Conservation (phyloP, 2,888 invertebrate genomes). For the Tachina lurida region DNA sequence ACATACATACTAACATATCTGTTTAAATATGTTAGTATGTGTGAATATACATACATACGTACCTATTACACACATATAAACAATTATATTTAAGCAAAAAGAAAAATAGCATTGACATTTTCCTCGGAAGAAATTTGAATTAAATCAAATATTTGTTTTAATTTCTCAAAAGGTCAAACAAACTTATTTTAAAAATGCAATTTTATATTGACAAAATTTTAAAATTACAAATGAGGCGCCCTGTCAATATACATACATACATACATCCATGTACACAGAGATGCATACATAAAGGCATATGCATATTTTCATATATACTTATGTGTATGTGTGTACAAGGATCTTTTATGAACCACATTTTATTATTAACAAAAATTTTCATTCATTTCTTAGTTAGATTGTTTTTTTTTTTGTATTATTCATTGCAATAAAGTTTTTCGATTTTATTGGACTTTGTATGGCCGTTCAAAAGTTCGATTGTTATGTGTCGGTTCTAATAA, state of each 20-base stretch:
- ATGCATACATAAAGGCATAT: neutral
- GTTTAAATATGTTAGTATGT: no score
- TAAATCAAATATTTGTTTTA: neutral
- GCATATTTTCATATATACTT: neutral
- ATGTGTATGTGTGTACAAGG: conserved; percentile 15
- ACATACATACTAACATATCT: no score
- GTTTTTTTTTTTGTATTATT: conserved; percentile 46
- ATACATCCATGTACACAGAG: neutral
- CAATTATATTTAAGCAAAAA: no score
- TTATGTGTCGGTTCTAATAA: conserved; percentile 35
- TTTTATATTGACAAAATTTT: conserved; percentile 25
- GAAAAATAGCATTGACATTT: neutral
- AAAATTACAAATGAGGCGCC: conserved; percentile 41
- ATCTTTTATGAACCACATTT: conserved; percentile 45
- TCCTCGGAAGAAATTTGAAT: neutral
- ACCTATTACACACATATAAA: no score
- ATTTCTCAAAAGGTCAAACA: neutral
- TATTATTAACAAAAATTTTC: conserved; percentile 38
- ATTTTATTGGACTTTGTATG: conserved; percentile 65
- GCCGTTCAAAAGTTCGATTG: conserved; percentile 64
- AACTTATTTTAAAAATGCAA: conserved; percentile 3
- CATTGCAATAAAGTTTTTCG: conserved; percentile 62
- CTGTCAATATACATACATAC: conserved; percentile 19
- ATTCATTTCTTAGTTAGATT: conserved; percentile 35
- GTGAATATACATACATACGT: no score